Percentiles rank a stretch among this genome's conserved stretches.
phyloP scores from a whole-genome alignment of 1,140 invertebrate species.

The Drosophila dunni region DNA sequence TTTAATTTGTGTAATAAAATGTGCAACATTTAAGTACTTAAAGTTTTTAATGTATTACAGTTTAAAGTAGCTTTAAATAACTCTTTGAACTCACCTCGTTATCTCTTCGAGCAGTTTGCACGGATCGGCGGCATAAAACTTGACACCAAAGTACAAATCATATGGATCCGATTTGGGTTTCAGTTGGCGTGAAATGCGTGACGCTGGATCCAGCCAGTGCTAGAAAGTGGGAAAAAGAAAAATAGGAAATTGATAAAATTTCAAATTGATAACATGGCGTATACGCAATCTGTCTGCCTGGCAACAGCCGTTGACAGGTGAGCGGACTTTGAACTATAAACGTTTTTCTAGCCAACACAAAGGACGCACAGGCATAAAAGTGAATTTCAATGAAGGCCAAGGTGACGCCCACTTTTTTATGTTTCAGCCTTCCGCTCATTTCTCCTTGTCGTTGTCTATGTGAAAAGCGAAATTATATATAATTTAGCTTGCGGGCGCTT shows the following conservation, averaged over 20 bases:
- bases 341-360: constrained; percentile 28
- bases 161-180: constrained; percentile 91
- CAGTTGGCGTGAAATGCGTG: constrained; percentile 92
- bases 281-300: background rate
- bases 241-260: constrained; percentile 23
- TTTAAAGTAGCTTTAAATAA: constrained; percentile 9
- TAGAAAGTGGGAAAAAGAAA: constrained; percentile 84
- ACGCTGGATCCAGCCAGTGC: constrained; percentile 96
- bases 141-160: constrained; percentile 98
- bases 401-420: constrained; percentile 3
- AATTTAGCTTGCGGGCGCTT: constrained; percentile 54
- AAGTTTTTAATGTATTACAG: constrained; percentile 8
- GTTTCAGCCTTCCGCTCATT: background rate
- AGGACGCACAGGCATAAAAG: constrained; percentile 34
- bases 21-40: constrained; percentile 40
- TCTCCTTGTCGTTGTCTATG: background rate
- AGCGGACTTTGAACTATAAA: constrained; percentile 28
- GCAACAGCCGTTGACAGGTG: constrained; percentile 34
- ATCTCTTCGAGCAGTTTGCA: constrained; percentile 97
- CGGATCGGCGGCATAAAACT: constrained; percentile 99
- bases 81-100: constrained; percentile 89
- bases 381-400: constrained; percentile 61
- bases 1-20: constrained; percentile 72
- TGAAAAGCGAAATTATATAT: constrained; percentile 77
- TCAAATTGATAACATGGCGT: constrained; percentile 30